Evolutionary conservation across 2,888 invertebrate species (phyloP), one percentile per base, ranked within the genome.

Genomic region (Pegoplata infirma): DNA sequence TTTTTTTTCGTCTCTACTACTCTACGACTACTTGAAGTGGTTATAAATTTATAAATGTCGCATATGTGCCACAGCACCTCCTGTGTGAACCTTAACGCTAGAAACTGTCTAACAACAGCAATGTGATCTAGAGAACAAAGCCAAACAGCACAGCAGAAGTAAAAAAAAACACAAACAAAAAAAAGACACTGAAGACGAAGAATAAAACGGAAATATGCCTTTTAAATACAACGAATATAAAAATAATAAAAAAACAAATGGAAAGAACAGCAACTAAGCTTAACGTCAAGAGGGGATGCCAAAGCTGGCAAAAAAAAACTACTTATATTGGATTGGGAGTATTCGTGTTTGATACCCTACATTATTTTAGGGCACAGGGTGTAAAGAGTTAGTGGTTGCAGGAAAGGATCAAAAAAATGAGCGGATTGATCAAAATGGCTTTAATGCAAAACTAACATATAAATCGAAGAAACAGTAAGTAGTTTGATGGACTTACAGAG

Each of bases 31-130:
- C 68, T 74, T 78, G 78, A 78, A 78, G 53, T 69, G 78, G 81
- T 80, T 78, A 81, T 81, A 81, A 81, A 80, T 81, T 81, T 81
- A 81, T 81, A 81, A 81, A 81, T 81, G 81, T 81, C 81, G 81
- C 81, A 81, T 81, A 81, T 81, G 81, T 81, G 81, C 80, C 81
- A 80, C 76, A 74, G 78, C 78, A 74, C 73, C 78, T 78, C 73
- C 78, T 74, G 78, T 78, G 73, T 74, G 72, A 80, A 79, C 66
- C 66, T 75, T 74, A 79, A 71, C 74, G 79, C 79, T 75, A 71
- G 21, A 75, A 71, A 76, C 68, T 76, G 66, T 74, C 73, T 76
- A 80, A 80, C 80, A 76, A 74, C 69, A 75, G 46, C 36, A 47
- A 47, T 36, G 36, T 40, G 53, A 64, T 64, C 66, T 44, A 61